A percentile compares a stretch with the other conserved stretches of the same genome.
Evolutionary conservation across 1,140 invertebrate species (phyloP).

Genomic region (Odontomachus brunneus): DNA sequence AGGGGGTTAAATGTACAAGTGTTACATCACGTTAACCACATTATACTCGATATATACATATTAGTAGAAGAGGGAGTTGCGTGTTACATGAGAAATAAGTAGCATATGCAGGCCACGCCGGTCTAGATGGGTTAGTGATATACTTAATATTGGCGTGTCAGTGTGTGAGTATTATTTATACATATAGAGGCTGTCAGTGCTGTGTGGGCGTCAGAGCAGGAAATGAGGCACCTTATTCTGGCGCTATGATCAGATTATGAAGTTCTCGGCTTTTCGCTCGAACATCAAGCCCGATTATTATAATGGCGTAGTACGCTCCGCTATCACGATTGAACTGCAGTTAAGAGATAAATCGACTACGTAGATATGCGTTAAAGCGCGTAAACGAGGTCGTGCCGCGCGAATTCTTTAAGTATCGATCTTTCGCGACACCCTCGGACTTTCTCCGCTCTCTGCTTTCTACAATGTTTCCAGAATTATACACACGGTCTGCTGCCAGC

Average conservation of each 20-base stretch:
- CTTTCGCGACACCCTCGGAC: background rate
- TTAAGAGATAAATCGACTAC: constrained; percentile 24
- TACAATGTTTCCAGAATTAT: background rate
- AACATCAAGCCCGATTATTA: constrained; percentile 54
- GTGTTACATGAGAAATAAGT: constrained; percentile 60
- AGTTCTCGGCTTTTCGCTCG: constrained; percentile 17
- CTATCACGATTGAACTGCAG: constrained; percentile 47
- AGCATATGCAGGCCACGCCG: constrained; percentile 42
- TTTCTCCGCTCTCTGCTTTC: background rate
- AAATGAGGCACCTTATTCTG: constrained; percentile 37
- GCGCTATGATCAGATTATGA: constrained; percentile 49
- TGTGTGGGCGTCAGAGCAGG: constrained; percentile 52
- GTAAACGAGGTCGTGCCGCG: constrained; percentile 13
- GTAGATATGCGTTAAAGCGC: constrained; percentile 29
- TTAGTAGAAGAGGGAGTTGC: constrained; percentile 56
- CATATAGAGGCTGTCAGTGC: constrained; percentile 60
- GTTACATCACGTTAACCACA: constrained; percentile 23
- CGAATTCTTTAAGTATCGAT: background rate
- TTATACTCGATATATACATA: constrained; percentile 45
- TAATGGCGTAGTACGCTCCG: constrained; percentile 26
- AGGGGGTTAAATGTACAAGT: constrained; percentile 40
- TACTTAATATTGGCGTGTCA: constrained; percentile 67
- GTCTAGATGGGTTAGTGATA: constrained; percentile 65
- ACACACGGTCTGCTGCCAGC: background rate
- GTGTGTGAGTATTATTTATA: constrained; percentile 68